Evolutionary conservation across 37 sponge, comb jelly and placozoan genomes (phyloP), one percentile per base, ranked within the genome.

Genomic region (Hexactinellida sp.): DNA sequence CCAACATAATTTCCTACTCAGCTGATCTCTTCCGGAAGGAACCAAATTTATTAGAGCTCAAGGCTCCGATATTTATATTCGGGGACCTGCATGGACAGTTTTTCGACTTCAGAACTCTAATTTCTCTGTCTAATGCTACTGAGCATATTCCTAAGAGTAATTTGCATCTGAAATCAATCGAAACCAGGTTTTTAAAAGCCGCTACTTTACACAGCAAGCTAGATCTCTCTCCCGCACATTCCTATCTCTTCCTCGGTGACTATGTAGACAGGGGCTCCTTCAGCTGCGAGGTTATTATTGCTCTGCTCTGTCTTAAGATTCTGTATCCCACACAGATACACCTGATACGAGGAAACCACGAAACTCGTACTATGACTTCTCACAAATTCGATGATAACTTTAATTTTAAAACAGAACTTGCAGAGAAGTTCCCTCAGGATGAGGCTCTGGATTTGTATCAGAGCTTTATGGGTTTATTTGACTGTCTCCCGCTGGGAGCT

Each of bases 201-300:
- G 13, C 5, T 13, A 41, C 47, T 41, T 13, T 41, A 16, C n/a
- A n/a, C n/a, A 41, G 10, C 13, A 5, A 41, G 5, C 47, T 41
- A 13, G 47, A 13, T 13, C 47, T 41, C 10, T 41, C 47, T 13
- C 47, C 47, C 13, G 38, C 24, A 19, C 89, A 84, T 19, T 84
- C 82, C 34, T 92, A 90, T 84, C 87, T 93, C 5, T 93, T 93
- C 82, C 91, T 93, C 1, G 93, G 93, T 0, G 93, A 93, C 83
- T 93, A 91, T 38, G 93, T 93, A 5, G 93, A 93, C 82, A 71
- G 93, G 38, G 91, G 91, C 21, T 83, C 47, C 38, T 88, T 63
- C 83, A 89, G 90, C 24, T 88, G 87, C 38, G 93, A 91, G 38
- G 82, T 83, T n/a, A 88, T 93, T 36, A 36, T 91, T 24, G 89